These are phyloP conservation scores for Isotomurus palustris DNA, from an alignment of 2,888 invertebrate genomes.

Conservation along the genomic window DNA sequence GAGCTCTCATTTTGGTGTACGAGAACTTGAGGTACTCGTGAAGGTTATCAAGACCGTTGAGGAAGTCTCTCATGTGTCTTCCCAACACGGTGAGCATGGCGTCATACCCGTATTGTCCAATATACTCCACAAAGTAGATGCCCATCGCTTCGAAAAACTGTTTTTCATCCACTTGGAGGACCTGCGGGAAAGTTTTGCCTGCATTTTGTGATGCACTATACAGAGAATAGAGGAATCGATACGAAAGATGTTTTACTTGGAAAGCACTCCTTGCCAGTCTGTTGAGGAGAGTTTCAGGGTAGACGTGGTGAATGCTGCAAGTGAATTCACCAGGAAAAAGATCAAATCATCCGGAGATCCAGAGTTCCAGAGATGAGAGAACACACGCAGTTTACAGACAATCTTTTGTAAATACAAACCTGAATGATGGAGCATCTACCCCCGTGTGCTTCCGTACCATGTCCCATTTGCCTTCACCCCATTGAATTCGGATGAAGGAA, in stretches of 20 bases:
- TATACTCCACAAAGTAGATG: conserved; percentile 82
- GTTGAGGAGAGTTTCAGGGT: conserved; percentile 82
- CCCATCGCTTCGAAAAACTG: conserved; percentile 95
- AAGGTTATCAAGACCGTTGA: conserved; percentile 92
- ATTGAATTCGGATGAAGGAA: conserved; percentile 85
- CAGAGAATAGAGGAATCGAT: no score
- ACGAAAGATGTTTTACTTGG: no score
- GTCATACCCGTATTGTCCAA: conserved; percentile 89
- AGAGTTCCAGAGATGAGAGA: no score
- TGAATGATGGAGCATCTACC: conserved; percentile 74
- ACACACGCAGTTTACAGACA: background rate
- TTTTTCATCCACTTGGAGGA: conserved; percentile 76
- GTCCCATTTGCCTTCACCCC: conserved; percentile 92
- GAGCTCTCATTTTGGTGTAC: conserved; percentile 82
- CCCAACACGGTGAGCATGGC: conserved; percentile 83
- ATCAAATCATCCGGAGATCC: background rate
- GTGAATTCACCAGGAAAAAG: background rate
- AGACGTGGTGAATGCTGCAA: conserved; percentile 81
- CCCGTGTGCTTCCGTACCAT: conserved; percentile 78
- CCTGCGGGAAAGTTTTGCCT: conserved; percentile 55
- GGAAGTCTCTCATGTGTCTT: conserved; percentile 89
- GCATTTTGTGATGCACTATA: background rate
- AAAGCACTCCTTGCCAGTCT: conserved; percentile 79
- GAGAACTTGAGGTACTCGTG: conserved; percentile 96
- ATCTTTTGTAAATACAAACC: conserved; percentile 23